Evolutionary conservation across 92 coral and sea anemone genomes (phyloP), one percentile per base, ranked within the genome.

Genomic region (Actinostola sp.): DNA sequence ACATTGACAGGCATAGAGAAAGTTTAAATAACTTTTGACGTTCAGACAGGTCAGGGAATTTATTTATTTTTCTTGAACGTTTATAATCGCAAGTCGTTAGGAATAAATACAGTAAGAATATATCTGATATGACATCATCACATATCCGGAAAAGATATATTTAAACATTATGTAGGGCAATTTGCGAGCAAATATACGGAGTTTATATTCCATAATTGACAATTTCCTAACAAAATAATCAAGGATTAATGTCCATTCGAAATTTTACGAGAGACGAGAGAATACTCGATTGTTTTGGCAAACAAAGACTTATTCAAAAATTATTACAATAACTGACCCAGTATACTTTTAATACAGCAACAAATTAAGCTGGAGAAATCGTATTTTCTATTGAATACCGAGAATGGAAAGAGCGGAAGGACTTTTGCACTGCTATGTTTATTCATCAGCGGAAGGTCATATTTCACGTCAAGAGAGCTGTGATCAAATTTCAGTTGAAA

Each of bases 401-500:
- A n/a, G n/a, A n/a, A n/a, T n/a, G n/a, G 15, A 4, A 4, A 57
- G 1, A 27, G 39, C 63, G 63, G 60, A 57, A 57, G 63, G 28
- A 17, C 63, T 57, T 57, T 57, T 1, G 1, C 11, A n/a, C 10
- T 57, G 60, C 60, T n/a, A 53, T 57, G n/a, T 57, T 57, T 57
- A n/a, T 53, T 53, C 59, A 41, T 15, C n/a, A 64, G 31, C 10
- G 28, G n/a, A n/a, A n/a, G 60, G 39, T 67, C 38, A 45, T 68
- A 56, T 52, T 51, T 68, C 74, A 46, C 32, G 27, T 33, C 28
- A 50, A 34, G 49, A 30, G 74, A 30, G 74, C 44, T 50, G 33
- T 17, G 72, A 67, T 67, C 72, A 49, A 46, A 65, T 67, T 67
- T 50, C 74, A 1, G 26, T n/a, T 20, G 50, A 3, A 1, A 57